Conservation (phyloP, 1,140 invertebrate species). For the Hyposmocoma kahamanoa region DNA sequence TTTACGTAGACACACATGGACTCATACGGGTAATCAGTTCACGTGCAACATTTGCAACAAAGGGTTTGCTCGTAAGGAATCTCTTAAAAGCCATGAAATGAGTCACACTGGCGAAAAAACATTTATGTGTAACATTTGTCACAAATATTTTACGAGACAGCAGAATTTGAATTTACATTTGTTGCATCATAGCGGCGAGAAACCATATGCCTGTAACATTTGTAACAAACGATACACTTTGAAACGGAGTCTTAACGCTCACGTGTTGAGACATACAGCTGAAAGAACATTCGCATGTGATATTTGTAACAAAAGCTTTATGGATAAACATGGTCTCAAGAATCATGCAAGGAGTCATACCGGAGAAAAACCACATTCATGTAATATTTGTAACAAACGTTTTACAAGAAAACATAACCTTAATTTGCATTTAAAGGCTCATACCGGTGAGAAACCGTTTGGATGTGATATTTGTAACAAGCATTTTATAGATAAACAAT, state of each 20-base stretch:
- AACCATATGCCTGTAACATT: neutral
- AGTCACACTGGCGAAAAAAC: neutral
- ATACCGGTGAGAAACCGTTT: slow-evolving; percentile 1
- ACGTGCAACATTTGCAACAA: neutral
- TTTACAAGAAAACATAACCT: neutral
- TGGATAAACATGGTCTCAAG: neutral
- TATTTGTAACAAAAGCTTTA: neutral
- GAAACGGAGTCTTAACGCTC: no score
- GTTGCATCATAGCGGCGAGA: neutral
- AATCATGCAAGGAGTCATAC: neutral
- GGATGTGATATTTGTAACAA: slow-evolving; percentile 2
- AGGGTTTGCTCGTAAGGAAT: neutral
- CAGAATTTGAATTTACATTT: neutral
- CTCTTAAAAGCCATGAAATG: neutral
- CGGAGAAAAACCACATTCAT: neutral
- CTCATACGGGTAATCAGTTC: neutral
- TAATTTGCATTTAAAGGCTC: neutral
- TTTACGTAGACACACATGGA: neutral
- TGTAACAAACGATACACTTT: neutral
- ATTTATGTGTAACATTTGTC: neutral
- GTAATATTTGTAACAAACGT: neutral
- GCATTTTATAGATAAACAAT: neutral
- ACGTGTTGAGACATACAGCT: neutral
- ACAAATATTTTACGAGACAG: neutral
- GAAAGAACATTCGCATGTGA: neutral